phyloP scores from a whole-genome alignment of 2,797 vertebrate genomes.

The Graptemys geographica region DNA sequence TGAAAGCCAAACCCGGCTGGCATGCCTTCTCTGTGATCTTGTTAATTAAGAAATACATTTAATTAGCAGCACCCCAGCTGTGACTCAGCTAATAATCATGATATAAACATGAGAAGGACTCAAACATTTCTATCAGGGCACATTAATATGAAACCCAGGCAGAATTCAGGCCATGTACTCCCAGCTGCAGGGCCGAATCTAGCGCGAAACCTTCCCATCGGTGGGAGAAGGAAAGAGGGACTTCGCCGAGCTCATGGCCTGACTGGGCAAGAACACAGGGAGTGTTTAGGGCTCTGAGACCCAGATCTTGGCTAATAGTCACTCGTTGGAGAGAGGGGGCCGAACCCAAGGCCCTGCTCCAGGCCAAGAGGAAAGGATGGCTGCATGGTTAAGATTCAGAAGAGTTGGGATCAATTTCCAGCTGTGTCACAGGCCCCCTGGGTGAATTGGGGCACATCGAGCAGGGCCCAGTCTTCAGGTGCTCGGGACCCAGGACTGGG shows the following conservation, averaged over 20 bases:
- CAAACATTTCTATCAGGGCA: background rate
- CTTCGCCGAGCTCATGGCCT: accelerated
- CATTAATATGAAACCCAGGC: accelerated
- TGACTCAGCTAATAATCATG: constrained; percentile 76
- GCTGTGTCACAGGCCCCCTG: too few species aligned
- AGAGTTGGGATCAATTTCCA: too few species aligned
- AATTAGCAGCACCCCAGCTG: constrained; percentile 80
- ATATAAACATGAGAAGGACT: constrained; percentile 51
- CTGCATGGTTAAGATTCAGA: background rate
- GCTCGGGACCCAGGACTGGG: too few species aligned
- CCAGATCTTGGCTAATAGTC: background rate
- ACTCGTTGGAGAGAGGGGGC: background rate
- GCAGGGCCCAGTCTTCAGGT: too few species aligned
- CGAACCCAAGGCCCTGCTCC: background rate
- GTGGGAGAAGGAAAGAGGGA: background rate
- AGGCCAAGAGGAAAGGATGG: background rate
- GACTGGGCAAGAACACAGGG: accelerated
- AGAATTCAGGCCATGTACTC: background rate
- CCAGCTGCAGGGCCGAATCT: background rate
- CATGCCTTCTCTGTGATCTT: constrained; percentile 71
- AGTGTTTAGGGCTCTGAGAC: too few species aligned
- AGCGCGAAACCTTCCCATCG: background rate
- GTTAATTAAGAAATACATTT: constrained; percentile 80
- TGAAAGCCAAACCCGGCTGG: constrained; percentile 65
- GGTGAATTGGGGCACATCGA: too few species aligned